phyloP scores from a whole-genome alignment of 53 echinoderm and acorn worm species.

The Patiria pectinifera region DNA sequence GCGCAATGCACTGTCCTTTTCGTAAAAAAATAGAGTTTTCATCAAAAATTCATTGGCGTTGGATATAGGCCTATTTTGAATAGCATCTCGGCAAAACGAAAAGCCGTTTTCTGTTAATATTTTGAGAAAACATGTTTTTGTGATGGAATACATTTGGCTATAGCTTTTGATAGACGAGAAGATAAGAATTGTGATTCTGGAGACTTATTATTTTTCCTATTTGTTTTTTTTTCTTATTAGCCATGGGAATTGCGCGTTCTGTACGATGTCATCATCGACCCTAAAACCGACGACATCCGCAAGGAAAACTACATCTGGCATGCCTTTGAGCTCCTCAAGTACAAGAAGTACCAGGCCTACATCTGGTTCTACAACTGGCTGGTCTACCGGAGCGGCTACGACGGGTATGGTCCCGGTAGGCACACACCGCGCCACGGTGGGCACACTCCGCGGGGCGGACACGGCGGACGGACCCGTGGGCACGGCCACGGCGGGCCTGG shows the following conservation, averaged over 20 bases:
- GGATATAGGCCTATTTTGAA: too few relatives aligned
- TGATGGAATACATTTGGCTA: too few relatives aligned
- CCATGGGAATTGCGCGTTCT: neutral
- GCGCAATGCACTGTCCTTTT: too few relatives aligned
- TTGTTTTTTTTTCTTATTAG: neutral
- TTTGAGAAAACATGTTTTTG: too few relatives aligned
- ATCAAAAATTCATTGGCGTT: too few relatives aligned
- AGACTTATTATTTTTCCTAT: neutral
- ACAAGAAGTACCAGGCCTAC: constrained; percentile 24
- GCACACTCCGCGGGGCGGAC: constrained; percentile 29
- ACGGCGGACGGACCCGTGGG: neutral
- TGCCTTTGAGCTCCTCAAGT: constrained; percentile 1
- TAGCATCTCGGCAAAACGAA: too few relatives aligned
- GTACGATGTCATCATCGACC: constrained; percentile 13
- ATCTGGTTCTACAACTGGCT: constrained; percentile 41
- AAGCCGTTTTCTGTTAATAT: too few relatives aligned
- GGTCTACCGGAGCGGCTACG: neutral
- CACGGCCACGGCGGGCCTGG: neutral
- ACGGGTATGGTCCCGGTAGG: neutral
- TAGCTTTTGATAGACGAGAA: too few relatives aligned
- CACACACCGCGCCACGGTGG: constrained; percentile 32
- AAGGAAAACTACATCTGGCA: constrained; percentile 29
- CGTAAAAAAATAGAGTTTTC: too few relatives aligned
- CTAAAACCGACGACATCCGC: constrained; percentile 18
- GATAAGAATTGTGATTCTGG: neutral